Evolutionary conservation across 2,113 vertebrate species (phyloP).

Genomic region (Podiceps cristatus): DNA sequence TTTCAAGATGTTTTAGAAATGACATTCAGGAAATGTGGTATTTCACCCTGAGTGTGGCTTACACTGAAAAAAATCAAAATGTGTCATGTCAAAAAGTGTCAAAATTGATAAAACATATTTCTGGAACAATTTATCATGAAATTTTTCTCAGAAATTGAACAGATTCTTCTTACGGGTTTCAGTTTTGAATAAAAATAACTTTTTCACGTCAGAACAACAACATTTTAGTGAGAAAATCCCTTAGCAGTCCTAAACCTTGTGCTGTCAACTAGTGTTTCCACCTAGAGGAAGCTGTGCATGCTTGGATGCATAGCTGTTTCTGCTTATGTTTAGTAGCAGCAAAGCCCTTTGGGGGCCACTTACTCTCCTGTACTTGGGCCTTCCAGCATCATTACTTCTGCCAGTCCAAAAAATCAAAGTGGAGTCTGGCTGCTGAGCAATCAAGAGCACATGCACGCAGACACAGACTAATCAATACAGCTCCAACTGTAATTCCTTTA

Average conservation of each 20-base stretch:
- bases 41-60: not conserved
- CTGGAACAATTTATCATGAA: not conserved
- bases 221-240: not conserved
- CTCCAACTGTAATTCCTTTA: constrained; percentile 26
- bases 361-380: not conserved
- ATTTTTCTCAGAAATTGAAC: not conserved
- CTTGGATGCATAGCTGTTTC: not conserved
- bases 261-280: not conserved
- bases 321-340: not conserved
- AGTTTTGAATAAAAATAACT: not conserved
- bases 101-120: not conserved
- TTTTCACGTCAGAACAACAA: not conserved
- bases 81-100: not conserved
- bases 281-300: not conserved
- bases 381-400: not conserved
- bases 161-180: not conserved
- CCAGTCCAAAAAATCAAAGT: constrained; percentile 16
- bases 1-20: not conserved
- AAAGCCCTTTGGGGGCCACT: not conserved
- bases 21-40: not conserved
- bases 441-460: not conserved
- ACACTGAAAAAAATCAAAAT: not conserved
- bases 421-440: constrained; percentile 39
- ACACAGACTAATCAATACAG: constrained; percentile 33
- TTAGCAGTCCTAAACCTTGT: not conserved